Conservation (phyloP, 2,888 invertebrate species). For the Brachypalpus laphriformis region DNA sequence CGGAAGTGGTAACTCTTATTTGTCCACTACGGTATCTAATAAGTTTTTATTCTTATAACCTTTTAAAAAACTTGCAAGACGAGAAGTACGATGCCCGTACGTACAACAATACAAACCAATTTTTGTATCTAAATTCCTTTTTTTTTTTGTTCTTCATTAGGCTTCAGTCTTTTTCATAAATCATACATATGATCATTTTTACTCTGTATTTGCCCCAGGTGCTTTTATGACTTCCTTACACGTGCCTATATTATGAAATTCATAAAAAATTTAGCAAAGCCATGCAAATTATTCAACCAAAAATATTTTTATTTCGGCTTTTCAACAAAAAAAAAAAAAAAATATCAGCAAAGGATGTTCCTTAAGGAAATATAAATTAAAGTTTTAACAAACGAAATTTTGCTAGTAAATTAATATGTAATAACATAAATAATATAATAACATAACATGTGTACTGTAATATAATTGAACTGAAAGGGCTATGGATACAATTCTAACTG, state of each 20-base stretch:
- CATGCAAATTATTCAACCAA: constrained; percentile 19
- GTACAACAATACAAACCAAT: too few species aligned
- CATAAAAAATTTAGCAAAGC: neutral
- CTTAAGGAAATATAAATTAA: constrained; percentile 31
- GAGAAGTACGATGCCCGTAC: too few species aligned
- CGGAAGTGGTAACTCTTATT: too few species aligned
- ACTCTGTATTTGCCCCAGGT: too few species aligned
- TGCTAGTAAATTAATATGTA: constrained; percentile 13
- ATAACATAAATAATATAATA: neutral
- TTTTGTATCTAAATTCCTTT: too few species aligned
- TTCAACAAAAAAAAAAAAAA: constrained; percentile 48
- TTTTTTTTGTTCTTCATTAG: too few species aligned
- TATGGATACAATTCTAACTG: constrained; percentile 11
- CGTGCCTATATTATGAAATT: neutral
- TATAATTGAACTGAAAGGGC: constrained; percentile 23
- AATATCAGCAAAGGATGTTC: constrained; percentile 22
- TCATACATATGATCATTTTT: too few species aligned
- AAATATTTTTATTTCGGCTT: constrained; percentile 40
- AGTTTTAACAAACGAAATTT: constrained; percentile 5
- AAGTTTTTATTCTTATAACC: too few species aligned
- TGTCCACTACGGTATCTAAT: too few species aligned
- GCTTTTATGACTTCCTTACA: too few species aligned
- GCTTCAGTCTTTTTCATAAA: too few species aligned
- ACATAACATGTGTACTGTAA: neutral
- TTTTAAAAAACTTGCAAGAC: too few species aligned